phyloP scores from a whole-genome alignment of 2,888 invertebrate species.

The Dicyrtoma fusca region DNA sequence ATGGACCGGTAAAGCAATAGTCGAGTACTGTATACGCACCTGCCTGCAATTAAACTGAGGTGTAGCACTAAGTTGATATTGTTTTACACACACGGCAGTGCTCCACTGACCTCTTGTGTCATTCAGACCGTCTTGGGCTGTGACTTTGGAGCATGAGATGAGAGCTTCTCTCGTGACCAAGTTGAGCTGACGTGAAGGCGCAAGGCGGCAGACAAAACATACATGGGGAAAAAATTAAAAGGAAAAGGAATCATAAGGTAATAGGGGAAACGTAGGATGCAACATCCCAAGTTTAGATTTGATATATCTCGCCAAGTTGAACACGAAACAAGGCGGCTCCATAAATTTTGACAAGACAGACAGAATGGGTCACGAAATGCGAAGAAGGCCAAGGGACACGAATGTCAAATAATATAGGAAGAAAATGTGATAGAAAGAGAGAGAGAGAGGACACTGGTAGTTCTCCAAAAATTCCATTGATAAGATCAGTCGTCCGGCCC shows the following conservation, averaged over 20 bases:
- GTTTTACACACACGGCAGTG: too few species aligned
- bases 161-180: too few species aligned
- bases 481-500: constrained; percentile 42
- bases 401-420: constrained; percentile 27
- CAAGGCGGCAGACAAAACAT: constrained; percentile 12
- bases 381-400: constrained; percentile 28
- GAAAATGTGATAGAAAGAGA: constrained; percentile 9
- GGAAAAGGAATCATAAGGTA: neutral
- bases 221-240: constrained; percentile 25
- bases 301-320: constrained; percentile 22
- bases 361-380: constrained; percentile 43
- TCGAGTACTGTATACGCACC: too few species aligned
- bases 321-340: constrained; percentile 43
- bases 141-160: too few species aligned
- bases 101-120: too few species aligned
- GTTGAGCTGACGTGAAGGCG: too few species aligned
- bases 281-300: constrained; percentile 4
- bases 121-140: too few species aligned
- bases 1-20: too few species aligned
- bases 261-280: constrained; percentile 29
- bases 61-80: too few species aligned
- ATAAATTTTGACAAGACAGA: constrained; percentile 44
- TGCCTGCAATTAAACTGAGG: too few species aligned
- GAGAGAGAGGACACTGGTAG: constrained; percentile 43
- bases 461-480: constrained; percentile 44